These are phyloP conservation scores for Epizoanthus stellaris DNA, from an alignment of 92 coral and sea anemone species.

Conservation along the genomic window DNA sequence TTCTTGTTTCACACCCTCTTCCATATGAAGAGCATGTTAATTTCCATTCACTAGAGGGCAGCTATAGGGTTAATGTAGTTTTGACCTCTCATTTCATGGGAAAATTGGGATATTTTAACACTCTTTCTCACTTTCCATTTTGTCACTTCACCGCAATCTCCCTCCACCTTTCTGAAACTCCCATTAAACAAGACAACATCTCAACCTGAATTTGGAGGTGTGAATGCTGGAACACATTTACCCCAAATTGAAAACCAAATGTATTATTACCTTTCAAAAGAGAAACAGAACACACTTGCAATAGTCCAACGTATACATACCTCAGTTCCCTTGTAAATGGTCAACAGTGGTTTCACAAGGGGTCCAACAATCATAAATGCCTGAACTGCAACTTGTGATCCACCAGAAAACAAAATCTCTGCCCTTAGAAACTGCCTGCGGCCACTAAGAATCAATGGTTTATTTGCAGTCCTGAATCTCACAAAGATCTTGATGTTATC, in stretches of 20 bases:
- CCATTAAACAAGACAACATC: neutral
- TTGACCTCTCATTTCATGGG: too few species aligned
- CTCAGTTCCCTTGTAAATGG: conserved; percentile 74
- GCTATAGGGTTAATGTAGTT: too few species aligned
- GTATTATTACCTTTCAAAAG: neutral
- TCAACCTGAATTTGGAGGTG: neutral
- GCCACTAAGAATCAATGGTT: conserved; percentile 84
- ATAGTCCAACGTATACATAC: conserved; percentile 38
- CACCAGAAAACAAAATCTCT: conserved; percentile 60
- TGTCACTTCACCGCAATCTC: too few species aligned
- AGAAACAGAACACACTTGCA: neutral
- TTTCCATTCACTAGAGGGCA: too few species aligned
- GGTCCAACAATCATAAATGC: conserved; percentile 80
- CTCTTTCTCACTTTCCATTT: too few species aligned
- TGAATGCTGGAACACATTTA: neutral
- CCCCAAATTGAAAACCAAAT: neutral
- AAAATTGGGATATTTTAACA: too few species aligned
- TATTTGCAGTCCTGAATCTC: conserved; percentile 71
- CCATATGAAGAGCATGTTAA: too few species aligned
- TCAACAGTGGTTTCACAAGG: conserved; percentile 76
- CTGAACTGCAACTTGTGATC: conserved; percentile 48
- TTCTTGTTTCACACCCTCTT: too few species aligned
- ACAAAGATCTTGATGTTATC: conserved; percentile 68
- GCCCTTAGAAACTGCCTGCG: conserved; percentile 61
- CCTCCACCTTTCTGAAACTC: too few species aligned